Evolutionary conservation across 2,888 invertebrate species (phyloP), one percentile per base, ranked within the genome.

Genomic region (Julus scanicus): DNA sequence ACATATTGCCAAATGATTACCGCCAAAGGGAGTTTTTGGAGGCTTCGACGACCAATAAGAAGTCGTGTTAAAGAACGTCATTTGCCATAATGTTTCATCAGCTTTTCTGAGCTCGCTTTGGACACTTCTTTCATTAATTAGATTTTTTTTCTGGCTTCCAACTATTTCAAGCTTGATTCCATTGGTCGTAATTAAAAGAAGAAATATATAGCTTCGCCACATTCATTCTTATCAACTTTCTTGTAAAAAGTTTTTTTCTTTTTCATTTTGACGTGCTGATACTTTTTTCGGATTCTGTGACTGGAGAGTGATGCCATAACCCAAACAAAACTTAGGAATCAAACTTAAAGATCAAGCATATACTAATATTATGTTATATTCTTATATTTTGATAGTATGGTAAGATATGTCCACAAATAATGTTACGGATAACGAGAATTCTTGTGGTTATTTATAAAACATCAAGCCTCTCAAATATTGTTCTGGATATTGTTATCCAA

Each of bases 21-120:
- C 80, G 37, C 80, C 80, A 80, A 37, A 80, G 80, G 80, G 29
- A 8, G 29, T 80, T 71, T 80, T 37, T 15, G 37, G 63, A 37
- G 80, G 2, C 37, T 37, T 29, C 80, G 15, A 80, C 11, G 37
- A 9, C 80, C 80, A 80, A 80, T 80, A 80, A 80, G 80, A 80
- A 80, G 80, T 80, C 13, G 80, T 44, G 44, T 71, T 1, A 1
- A 71, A 71, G 20, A 80, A 80, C 85, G 49, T 85, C 85, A 85
- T 85, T 85, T 85, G 85, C 85, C 85, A 85, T 85, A 85, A 85
- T 49, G 85, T 49, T 85, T 85, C 85, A 85, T 85, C 85, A 85
- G 49, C 85, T 85, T 85, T 85, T 85, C 49, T 85, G 44, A 80
- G 80, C 80, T 80, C 80, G 29, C 80, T 37, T 80, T 80, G 80